A percentile compares a stretch with the other conserved stretches of the same genome.
These are phyloP conservation scores for Micromussa lordhowensis DNA, from an alignment of 92 coral and sea anemone species.

Conservation along the genomic window DNA sequence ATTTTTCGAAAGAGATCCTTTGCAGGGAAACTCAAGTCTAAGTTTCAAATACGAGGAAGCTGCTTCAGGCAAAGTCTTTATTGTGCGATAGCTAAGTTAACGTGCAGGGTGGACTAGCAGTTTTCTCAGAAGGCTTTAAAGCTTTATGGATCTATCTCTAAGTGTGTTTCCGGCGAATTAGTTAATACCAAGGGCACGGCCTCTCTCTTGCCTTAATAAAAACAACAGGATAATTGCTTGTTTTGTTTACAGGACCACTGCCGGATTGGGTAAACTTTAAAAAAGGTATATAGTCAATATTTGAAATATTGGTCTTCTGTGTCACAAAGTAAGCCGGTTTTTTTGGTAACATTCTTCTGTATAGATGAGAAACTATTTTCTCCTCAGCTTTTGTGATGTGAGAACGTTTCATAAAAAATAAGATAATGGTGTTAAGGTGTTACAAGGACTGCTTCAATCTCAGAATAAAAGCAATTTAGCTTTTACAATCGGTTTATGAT, in stretches of 20 bases:
- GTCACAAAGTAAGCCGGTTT: no score
- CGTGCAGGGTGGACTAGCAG: background rate
- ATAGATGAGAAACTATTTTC: no score
- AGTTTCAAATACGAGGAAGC: background rate
- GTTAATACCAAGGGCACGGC: background rate
- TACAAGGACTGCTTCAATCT: background rate
- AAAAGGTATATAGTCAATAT: no score
- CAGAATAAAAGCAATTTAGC: background rate
- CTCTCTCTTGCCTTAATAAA: background rate
- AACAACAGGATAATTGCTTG: background rate
- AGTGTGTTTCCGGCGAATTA: background rate
- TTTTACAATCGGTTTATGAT: background rate
- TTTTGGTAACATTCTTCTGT: no score
- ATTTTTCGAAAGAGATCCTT: no score
- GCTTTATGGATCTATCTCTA: background rate
- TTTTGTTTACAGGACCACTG: background rate
- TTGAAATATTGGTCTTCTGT: background rate
- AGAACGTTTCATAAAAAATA: background rate
- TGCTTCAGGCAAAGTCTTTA: background rate
- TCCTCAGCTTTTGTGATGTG: background rate
- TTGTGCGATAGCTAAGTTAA: background rate
- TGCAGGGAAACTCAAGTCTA: no score
- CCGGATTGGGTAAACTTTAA: background rate
- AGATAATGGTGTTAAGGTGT: background rate
- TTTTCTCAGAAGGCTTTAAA: conserved; percentile 1